These are phyloP conservation scores for Irena cyanogastra DNA, from an alignment of 2,113 vertebrate species.

Conservation along the genomic window DNA sequence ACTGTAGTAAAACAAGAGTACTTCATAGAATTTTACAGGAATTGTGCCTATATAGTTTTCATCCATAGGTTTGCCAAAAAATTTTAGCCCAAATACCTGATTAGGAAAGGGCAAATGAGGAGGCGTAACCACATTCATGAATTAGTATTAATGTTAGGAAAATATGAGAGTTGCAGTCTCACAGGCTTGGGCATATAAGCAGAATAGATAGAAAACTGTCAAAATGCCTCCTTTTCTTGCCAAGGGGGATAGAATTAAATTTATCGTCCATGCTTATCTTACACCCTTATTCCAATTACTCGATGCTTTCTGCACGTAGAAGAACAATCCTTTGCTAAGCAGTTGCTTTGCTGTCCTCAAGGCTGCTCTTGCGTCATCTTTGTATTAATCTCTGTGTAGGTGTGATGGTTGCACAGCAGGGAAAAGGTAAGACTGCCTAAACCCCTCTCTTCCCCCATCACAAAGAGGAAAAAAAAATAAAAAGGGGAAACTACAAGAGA, in stretches of 20 bases:
- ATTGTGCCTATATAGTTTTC: neutral
- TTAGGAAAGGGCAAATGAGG: neutral
- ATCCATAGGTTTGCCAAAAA: neutral
- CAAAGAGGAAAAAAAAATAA: neutral
- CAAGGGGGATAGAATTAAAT: neutral
- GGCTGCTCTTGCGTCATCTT: neutral
- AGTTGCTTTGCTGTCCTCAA: neutral
- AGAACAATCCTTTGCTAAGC: neutral
- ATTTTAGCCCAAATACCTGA: neutral
- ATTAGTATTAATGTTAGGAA: neutral
- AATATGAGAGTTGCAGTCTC: neutral
- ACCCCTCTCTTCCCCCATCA: neutral
- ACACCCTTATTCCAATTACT: neutral
- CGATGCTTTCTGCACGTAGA: neutral
- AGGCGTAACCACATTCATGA: neutral
- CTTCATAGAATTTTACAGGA: neutral
- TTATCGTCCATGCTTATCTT: neutral
- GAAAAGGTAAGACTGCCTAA: neutral
- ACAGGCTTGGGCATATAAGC: neutral
- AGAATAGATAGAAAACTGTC: neutral
- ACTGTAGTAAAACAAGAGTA: neutral
- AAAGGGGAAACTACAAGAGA: neutral
- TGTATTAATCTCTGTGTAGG: neutral
- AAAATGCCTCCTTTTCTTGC: neutral
- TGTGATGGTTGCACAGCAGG: neutral